phyloP scores from a whole-genome alignment of 1,140 invertebrate species.

The Bacillus rossius region DNA sequence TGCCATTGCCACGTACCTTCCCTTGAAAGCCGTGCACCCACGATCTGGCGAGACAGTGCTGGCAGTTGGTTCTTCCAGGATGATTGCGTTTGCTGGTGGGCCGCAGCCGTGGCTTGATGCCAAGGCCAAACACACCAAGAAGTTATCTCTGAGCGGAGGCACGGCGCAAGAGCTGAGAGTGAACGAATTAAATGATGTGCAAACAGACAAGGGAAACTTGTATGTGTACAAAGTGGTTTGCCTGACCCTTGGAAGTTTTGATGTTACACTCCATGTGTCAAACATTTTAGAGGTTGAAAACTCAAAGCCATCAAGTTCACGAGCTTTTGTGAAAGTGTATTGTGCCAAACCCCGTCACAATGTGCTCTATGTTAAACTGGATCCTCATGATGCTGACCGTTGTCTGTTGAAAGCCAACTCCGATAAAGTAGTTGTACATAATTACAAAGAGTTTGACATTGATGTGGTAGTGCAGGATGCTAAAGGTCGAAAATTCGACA shows the following conservation, averaged over 20 bases:
- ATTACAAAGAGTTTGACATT: constrained; percentile 55
- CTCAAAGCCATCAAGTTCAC: constrained; percentile 41
- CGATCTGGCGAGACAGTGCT: constrained; percentile 49
- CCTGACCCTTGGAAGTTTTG: background rate
- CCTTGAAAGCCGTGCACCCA: constrained; percentile 52
- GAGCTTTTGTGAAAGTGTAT: constrained; percentile 40
- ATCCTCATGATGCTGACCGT: constrained; percentile 11
- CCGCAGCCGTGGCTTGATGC: constrained; percentile 54
- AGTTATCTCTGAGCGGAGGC: background rate
- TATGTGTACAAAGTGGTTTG: constrained; percentile 12
- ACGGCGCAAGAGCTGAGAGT: background rate
- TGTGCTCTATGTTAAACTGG: constrained; percentile 20
- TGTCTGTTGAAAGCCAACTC: constrained; percentile 34
- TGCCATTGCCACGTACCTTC: constrained; percentile 60
- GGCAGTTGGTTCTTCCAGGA: constrained; percentile 57
- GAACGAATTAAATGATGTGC: background rate
- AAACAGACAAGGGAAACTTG: background rate
- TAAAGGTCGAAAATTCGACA: constrained; percentile 64
- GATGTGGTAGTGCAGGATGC: constrained; percentile 63
- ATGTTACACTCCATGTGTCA: constrained; percentile 18
- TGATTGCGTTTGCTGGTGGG: constrained; percentile 52
- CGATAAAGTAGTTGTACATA: constrained; percentile 44
- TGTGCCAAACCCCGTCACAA: constrained; percentile 37
- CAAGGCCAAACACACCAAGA: constrained; percentile 35
- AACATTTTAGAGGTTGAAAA: constrained; percentile 41